Conservation (phyloP, 1,140 invertebrate genomes). For the Aphelinus certus region DNA sequence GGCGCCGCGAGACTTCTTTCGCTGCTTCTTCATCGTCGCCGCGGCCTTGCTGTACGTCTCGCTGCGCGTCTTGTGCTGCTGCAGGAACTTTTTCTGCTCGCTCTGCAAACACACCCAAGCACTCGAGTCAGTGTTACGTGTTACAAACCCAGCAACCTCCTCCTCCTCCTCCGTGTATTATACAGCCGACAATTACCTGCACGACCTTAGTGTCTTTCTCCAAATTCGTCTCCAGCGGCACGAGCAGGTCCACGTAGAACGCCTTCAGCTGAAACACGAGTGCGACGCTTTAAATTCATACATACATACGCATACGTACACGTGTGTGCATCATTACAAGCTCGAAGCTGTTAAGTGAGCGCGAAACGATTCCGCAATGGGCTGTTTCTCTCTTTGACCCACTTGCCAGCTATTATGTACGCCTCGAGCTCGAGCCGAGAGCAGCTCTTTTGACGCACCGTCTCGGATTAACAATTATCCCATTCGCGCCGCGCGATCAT, state of each 20-base stretch:
- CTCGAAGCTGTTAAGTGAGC: too few species aligned
- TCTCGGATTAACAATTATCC: too few species aligned
- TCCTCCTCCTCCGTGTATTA: not conserved
- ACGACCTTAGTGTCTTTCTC: slow-evolving; percentile 95
- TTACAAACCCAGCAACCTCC: not conserved
- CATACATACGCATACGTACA: too few species aligned
- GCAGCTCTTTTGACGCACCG: too few species aligned
- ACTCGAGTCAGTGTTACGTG: not conserved
- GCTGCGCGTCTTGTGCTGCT: slow-evolving; percentile 87
- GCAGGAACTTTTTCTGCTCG: slow-evolving; percentile 89
- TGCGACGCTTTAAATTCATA: not conserved
- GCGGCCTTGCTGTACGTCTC: slow-evolving; percentile 90
- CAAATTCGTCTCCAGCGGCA: slow-evolving; percentile 90
- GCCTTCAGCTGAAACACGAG: slow-evolving; percentile 81
- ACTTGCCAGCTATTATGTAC: too few species aligned
- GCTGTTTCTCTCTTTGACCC: too few species aligned
- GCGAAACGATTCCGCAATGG: too few species aligned
- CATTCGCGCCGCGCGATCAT: too few species aligned
- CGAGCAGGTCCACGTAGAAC: slow-evolving; percentile 91
- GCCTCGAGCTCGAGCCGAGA: too few species aligned
- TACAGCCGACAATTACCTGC: slow-evolving; percentile 70
- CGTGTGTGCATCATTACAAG: too few species aligned
- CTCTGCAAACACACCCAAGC: slow-evolving; percentile 69
- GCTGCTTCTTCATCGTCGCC: slow-evolving; percentile 88
- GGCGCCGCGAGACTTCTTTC: slow-evolving; percentile 82